Conservation (phyloP, 64 coral and sea anemone species). For the Porites australiensis region DNA sequence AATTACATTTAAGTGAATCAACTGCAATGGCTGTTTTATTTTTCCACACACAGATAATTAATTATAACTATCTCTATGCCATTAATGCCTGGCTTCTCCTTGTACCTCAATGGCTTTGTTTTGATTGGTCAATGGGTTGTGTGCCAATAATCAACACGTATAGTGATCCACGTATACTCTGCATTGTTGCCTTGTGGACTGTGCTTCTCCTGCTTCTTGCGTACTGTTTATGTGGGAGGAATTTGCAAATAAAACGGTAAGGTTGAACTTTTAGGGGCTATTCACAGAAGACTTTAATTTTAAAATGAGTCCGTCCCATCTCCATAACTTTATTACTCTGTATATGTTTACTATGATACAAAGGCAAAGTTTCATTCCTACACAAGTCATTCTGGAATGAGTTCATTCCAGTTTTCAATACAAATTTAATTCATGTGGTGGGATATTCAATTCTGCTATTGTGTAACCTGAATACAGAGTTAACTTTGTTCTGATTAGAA, state of each 20-base stretch:
- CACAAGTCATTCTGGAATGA: too few relatives aligned
- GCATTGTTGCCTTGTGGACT: slow-evolving; percentile 62
- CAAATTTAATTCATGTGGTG: too few relatives aligned
- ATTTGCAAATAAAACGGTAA: slow-evolving; percentile 58
- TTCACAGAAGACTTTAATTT: too few relatives aligned
- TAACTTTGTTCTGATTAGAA: too few relatives aligned
- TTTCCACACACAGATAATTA: slow-evolving; percentile 60
- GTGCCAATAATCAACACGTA: slow-evolving; percentile 80
- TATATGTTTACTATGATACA: too few relatives aligned
- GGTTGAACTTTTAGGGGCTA: not conserved
- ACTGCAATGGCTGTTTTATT: not conserved
- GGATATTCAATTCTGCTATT: too few relatives aligned
- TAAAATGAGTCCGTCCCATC: too few relatives aligned
- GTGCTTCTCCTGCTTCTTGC: slow-evolving; percentile 60
- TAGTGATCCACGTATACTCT: slow-evolving; percentile 63
- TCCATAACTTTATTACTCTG: too few relatives aligned
- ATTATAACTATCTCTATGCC: slow-evolving; percentile 91
- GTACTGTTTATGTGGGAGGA: slow-evolving; percentile 65
- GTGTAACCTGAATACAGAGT: too few relatives aligned
- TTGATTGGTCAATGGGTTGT: slow-evolving; percentile 99
- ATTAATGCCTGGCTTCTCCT: slow-evolving; percentile 85
- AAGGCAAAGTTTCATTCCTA: too few relatives aligned
- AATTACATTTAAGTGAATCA: not conserved
- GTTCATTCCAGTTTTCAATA: too few relatives aligned
- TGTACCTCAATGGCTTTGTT: slow-evolving; percentile 92